Base-by-base conservation (phyloP, 1,140 invertebrate genomes). In the Thaumatotibia leucotreta region DNA sequence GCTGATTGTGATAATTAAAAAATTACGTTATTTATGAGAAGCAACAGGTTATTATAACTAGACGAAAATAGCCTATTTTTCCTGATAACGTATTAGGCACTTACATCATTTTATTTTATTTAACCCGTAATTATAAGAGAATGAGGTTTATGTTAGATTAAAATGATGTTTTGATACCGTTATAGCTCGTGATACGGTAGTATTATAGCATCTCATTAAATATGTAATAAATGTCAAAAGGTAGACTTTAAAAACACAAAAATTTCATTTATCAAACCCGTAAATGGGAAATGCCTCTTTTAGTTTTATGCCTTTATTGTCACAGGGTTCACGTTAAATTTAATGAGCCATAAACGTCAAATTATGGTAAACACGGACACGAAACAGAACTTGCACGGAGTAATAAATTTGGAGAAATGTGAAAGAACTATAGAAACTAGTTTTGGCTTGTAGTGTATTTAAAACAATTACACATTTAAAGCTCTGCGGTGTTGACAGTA, bases 401-500 rank as follows among this genome's bases (percentile, higher is more conserved):
- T 17, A 45, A 45, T 45, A 45, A 45, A 45, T 45, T 45, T 45
- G 17, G 39, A 14, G 35, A 45, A 45, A 45, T 45, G 39, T 45
- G 39, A 45, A 45, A 45, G 39, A 45, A 20, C 39, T 20, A 14
- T 39, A 45, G 17, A 45, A 45, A 45, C 39, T 5, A 45, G 6
- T 20, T 45, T 20, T 17, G 14, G 17, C 39, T 45, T 11, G n/a
- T 54, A 66, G 54, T 58, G 23, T 61, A 32, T 49, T 64, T 64
- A 22, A 32, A 49, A 23, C 50, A 64, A 45, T 64, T 17, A 52
- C 39, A 62, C 66, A 70, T 78, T 84, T 81, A 29, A 14, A 29
- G n/a, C 27, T 14, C 75, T 83, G 80, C 70, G 79, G 81, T 77
- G 80, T 79, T 81, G 84, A 86, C 82, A 86, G 73, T 82, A 80